Evolutionary conservation across 2,888 invertebrate genomes (phyloP).

Genomic region (Drosophila lacicola): DNA sequence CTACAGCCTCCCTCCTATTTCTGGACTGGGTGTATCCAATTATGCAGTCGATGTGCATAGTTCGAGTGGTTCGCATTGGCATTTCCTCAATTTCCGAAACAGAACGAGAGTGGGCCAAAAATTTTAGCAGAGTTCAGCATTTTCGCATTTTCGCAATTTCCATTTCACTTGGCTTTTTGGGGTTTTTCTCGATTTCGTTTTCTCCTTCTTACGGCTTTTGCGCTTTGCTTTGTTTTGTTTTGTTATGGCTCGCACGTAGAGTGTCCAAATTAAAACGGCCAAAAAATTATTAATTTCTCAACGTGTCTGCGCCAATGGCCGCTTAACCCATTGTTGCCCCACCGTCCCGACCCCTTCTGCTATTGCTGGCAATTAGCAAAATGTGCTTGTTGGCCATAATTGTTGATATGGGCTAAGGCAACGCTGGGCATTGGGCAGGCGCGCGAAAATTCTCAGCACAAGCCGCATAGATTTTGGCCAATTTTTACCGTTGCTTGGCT

Average conservation of each 20-base stretch:
- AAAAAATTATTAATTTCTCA: slow-evolving; percentile 68
- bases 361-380: slow-evolving; percentile 65
- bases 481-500: slow-evolving; percentile 33
- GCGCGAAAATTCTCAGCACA: slow-evolving; percentile 8
- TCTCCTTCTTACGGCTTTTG: not conserved
- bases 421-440: not conserved
- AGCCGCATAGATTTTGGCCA: slow-evolving; percentile 28
- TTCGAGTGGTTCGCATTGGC: slow-evolving; percentile 31
- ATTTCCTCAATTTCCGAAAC: slow-evolving; percentile 55
- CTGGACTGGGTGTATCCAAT: slow-evolving; percentile 47
- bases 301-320: slow-evolving; percentile 43
- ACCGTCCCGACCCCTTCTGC: not conserved
- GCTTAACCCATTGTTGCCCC: slow-evolving; percentile 47
- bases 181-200: slow-evolving; percentile 19
- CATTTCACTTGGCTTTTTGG: slow-evolving; percentile 49
- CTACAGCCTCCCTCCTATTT: not conserved
- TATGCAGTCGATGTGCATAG: slow-evolving; percentile 65
- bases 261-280: slow-evolving; percentile 62
- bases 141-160: slow-evolving; percentile 57
- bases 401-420: slow-evolving; percentile 39
- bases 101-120: slow-evolving; percentile 4
- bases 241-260: slow-evolving; percentile 70
- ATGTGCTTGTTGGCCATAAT: slow-evolving; percentile 71
- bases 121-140: slow-evolving; percentile 40
- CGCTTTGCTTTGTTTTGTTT: slow-evolving; percentile 11